These are phyloP conservation scores for Dasyurus viverrinus DNA, from an alignment of 2,113 vertebrate genomes.

Conservation along the genomic window DNA sequence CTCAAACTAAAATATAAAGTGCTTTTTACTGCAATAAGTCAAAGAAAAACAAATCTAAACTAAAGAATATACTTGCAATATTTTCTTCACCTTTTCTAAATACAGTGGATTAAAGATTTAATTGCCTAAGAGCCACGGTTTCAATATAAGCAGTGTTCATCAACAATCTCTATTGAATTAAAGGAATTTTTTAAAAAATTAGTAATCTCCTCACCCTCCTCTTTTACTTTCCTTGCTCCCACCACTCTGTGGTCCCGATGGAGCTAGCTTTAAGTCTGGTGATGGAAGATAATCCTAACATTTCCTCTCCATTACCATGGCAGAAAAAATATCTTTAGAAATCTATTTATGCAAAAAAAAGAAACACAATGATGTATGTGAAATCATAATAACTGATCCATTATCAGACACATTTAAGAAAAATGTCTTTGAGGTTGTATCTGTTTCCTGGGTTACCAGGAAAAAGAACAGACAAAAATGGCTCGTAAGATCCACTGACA, in stretches of 20 bases:
- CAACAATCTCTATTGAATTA: constrained; percentile 14
- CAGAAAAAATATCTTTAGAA: constrained; percentile 48
- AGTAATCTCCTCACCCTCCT: background rate
- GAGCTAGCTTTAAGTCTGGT: constrained; percentile 30
- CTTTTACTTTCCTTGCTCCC: background rate
- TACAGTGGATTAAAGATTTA: constrained; percentile 41
- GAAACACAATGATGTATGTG: background rate
- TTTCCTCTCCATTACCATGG: constrained; percentile 40
- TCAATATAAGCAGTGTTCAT: background rate
- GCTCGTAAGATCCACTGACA: background rate
- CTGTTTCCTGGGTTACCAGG: constrained; percentile 27
- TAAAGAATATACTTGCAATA: constrained; percentile 22
- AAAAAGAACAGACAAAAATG: background rate
- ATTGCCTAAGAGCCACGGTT: background rate
- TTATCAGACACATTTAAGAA: constrained; percentile 42
- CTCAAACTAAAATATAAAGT: constrained; percentile 17
- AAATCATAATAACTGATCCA: constrained; percentile 25
- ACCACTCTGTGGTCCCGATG: constrained; percentile 5
- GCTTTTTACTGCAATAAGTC: constrained; percentile 19
- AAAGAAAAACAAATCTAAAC: constrained; percentile 38
- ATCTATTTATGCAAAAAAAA: background rate
- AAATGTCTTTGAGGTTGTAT: constrained; percentile 25
- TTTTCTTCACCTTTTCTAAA: no score
- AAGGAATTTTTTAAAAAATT: background rate
- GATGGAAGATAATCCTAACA: constrained; percentile 9